Conservation (phyloP, 2,888 invertebrate species). For the Pyrrhosoma nymphula region DNA sequence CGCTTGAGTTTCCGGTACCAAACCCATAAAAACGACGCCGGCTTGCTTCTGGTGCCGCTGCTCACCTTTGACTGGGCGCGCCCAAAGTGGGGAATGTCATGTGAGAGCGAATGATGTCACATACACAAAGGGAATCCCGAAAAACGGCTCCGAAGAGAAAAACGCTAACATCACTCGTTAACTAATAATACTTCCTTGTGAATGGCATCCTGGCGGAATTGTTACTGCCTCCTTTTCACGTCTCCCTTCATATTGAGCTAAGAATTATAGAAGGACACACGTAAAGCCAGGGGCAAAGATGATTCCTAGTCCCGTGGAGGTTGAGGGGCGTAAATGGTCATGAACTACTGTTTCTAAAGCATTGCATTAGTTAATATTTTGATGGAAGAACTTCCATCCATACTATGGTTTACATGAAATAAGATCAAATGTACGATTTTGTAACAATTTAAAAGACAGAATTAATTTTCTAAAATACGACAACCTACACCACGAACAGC, state of each 20-base stretch:
- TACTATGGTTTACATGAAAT: no score
- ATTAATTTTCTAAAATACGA: no score
- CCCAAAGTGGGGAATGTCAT: slow-evolving; percentile 36
- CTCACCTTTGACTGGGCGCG: slow-evolving; percentile 50
- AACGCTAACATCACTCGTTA: neutral
- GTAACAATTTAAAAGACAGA: no score
- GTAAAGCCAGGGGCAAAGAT: neutral
- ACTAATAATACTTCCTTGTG: neutral
- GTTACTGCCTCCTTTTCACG: neutral
- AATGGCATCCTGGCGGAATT: neutral
- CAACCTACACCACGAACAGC: no score
- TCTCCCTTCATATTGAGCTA: neutral
- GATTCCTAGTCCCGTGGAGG: neutral
- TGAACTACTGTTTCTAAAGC: no score
- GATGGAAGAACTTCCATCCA: no score
- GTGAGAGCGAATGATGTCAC: neutral
- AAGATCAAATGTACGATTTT: no score
- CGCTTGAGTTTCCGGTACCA: slow-evolving; percentile 57
- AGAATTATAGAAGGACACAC: neutral
- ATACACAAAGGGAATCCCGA: slow-evolving; percentile 10
- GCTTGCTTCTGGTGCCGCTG: neutral
- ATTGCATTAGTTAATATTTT: no score
- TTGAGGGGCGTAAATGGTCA: no score
- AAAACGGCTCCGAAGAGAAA: neutral
- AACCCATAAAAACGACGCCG: slow-evolving; percentile 43